These are phyloP conservation scores for Sisyra terminalis DNA, from an alignment of 2,888 invertebrate species.

Conservation along the genomic window DNA sequence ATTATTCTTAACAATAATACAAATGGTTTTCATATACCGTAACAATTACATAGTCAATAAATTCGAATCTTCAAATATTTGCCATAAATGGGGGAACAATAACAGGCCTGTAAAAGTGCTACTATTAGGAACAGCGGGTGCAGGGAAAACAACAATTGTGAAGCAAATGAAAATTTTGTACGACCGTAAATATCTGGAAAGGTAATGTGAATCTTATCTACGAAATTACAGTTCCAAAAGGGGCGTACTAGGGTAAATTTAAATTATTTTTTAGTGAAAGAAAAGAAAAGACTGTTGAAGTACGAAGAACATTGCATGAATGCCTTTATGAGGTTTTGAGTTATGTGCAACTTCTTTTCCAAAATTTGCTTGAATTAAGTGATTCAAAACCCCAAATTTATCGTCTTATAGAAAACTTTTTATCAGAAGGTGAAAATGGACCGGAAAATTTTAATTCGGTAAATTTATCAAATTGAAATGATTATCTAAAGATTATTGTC, in stretches of 20 bases:
- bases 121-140: constrained; percentile 57
- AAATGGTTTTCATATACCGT: too few relatives aligned
- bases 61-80: too few relatives aligned
- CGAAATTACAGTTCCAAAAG: too few relatives aligned
- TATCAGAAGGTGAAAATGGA: constrained; percentile 32
- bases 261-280: constrained; percentile 48
- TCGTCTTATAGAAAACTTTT: constrained; percentile 31
- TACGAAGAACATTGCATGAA: constrained; percentile 58
- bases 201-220: constrained; percentile 35
- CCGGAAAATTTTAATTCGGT: constrained; percentile 40
- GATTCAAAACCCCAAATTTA: constrained; percentile 30
- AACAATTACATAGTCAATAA: too few relatives aligned
- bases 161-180: constrained; percentile 80
- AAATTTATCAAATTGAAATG: constrained; percentile 13
- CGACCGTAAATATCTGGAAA: constrained; percentile 55
- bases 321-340: constrained; percentile 49
- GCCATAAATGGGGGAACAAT: too few relatives aligned
- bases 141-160: constrained; percentile 71
- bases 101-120: constrained; percentile 37
- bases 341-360: constrained; percentile 30
- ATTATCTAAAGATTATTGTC: not conserved
- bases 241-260: too few relatives aligned
- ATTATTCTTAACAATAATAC: too few relatives aligned
- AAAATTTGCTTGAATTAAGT: constrained; percentile 29
- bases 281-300: constrained; percentile 44